A percentile compares a stretch with the other conserved stretches of the same genome.
phyloP scores from a whole-genome alignment of 2,888 invertebrate genomes.

The Caradrina clavipalpis region DNA sequence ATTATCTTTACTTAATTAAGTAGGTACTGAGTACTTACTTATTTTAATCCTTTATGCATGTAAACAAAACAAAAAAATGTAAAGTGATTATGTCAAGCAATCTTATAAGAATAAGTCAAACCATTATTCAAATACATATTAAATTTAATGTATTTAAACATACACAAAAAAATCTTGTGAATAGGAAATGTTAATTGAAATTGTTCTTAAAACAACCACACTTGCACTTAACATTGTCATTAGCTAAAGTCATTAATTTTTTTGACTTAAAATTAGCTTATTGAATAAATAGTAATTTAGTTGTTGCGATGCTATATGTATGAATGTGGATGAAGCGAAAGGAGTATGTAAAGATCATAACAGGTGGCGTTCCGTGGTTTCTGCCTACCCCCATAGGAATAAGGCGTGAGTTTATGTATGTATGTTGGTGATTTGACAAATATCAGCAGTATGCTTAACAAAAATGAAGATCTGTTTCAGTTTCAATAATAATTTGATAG shows the following conservation, averaged over 20 bases:
- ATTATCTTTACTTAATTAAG: not conserved
- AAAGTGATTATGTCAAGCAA: not conserved
- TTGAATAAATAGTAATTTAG: not conserved
- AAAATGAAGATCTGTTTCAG: not conserved
- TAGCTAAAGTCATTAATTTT: not conserved
- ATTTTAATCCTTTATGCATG: conserved; percentile 31
- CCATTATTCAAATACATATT: not conserved
- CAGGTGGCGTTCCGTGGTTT: no score
- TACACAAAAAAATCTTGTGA: no score
- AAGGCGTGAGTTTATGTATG: no score
- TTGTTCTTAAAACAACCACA: no score
- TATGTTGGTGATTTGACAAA: no score
- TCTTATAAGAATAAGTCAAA: not conserved
- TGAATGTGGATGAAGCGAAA: no score
- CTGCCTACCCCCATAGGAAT: no score
- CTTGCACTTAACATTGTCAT: no score
- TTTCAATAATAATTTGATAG: not conserved
- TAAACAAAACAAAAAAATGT: conserved; percentile 19
- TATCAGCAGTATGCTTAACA: not conserved
- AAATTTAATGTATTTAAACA: not conserved
- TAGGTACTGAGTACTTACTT: conserved; percentile 6
- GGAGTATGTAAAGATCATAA: no score
- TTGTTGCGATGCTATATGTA: not conserved
- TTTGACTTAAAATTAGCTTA: not conserved
- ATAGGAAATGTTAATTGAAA: no score